Evolutionary conservation across 2,113 vertebrate genomes (phyloP), one percentile per base, ranked within the genome.

Genomic region (Platanista minor): DNA sequence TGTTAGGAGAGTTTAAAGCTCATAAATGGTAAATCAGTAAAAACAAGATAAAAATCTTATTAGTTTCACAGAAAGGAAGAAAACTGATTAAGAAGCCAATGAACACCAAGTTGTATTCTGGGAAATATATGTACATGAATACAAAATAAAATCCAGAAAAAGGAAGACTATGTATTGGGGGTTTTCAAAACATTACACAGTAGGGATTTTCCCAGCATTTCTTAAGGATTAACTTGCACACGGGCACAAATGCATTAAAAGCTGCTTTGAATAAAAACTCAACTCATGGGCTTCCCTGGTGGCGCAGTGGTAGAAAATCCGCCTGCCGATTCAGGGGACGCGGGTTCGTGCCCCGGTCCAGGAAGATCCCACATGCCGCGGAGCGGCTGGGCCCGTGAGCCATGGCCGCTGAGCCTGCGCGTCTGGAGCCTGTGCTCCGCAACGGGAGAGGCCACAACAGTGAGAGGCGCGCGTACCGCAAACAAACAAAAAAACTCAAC

Each of bases 131-230:
- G 94, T 92, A 87, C 91, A 91, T 43, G 92, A 94, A 97, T 62
- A 84, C 86, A 0, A 90, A 96, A 95, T 54, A 97, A 95, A 41
- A 36, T 95, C 84, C 49, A 96, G 92, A 92, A 43, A 96, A 97
- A 95, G 66, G 57, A 96, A 95, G 90, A 94, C 64, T 81, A 15
- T 81, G 96, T 54, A n/a, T 62, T 71, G 59, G 81, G 85, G 72
- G 23, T 82, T 96, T 94, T 94, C 33, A 81, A 88, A 87, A 91
- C 83, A 92, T 87, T 71, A 21, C 87, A 62, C 67, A 78, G 46
- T 69, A 25, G 96, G 97, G 95, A 98, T 98, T 98, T 98, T 95
- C 96, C 97, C 96, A 57, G 41, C 12, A 29, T 96, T 97, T 98
- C 96, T 94, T 80, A 82, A 96, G 94, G 95, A 91, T 95, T 66